Evolutionary conservation across 2,888 invertebrate species (phyloP).

Genomic region (Sphaerolaimus hirsutus): DNA sequence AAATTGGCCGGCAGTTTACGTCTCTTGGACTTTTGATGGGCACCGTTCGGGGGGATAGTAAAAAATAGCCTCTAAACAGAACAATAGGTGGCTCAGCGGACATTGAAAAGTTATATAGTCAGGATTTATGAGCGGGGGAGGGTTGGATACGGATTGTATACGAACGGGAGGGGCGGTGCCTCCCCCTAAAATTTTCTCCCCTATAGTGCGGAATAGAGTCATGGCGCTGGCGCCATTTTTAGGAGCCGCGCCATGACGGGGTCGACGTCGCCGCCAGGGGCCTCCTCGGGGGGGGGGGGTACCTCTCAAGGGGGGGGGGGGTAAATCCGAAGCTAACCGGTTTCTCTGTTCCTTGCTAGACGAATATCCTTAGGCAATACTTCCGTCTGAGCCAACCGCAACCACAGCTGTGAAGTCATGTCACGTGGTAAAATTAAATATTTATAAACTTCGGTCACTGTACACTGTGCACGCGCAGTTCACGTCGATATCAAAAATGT

Average conservation of each 20-base stretch:
- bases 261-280: background rate
- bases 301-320: background rate
- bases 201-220: too few relatives aligned
- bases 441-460: background rate
- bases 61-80: too few relatives aligned
- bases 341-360: background rate
- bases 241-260: background rate
- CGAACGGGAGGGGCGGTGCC: too few relatives aligned
- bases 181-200: too few relatives aligned
- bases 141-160: too few relatives aligned
- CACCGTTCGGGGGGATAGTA: too few relatives aligned
- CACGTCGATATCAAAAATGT: background rate
- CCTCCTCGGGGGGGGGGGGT: background rate
- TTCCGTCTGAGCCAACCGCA: background rate
- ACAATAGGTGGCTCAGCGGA: too few relatives aligned
- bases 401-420: background rate
- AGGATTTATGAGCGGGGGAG: too few relatives aligned
- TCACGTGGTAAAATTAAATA: background rate
- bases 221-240: too few relatives aligned
- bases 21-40: too few relatives aligned
- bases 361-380: background rate
- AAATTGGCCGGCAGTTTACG: too few relatives aligned
- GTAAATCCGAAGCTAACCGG: background rate
- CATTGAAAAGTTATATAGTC: too few relatives aligned
- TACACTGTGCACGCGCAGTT: background rate